phyloP scores from a whole-genome alignment of 2,888 invertebrate species.

The Vanessa cardui region DNA sequence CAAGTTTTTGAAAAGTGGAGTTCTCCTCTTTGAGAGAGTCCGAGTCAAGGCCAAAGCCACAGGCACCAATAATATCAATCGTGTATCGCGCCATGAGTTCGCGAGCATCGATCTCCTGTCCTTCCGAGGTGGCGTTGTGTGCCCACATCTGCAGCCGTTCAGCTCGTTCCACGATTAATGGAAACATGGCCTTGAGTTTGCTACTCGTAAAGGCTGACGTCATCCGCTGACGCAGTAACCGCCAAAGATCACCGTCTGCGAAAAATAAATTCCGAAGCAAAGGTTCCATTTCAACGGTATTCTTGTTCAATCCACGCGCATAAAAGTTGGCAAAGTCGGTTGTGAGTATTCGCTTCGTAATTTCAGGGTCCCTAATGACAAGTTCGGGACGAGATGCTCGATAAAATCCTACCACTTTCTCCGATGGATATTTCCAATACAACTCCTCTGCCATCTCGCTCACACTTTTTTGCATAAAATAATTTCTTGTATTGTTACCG shows the following conservation, averaged over 20 bases:
- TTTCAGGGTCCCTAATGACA: constrained; percentile 59
- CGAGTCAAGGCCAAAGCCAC: constrained; percentile 62
- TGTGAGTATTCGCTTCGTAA: constrained; percentile 55
- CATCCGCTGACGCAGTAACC: constrained; percentile 61
- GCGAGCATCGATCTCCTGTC: constrained; percentile 53
- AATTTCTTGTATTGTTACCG: constrained; percentile 55
- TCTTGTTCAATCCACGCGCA: constrained; percentile 53
- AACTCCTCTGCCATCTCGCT: constrained; percentile 51
- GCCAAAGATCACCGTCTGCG: constrained; percentile 63
- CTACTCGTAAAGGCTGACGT: constrained; percentile 62
- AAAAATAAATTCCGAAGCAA: constrained; percentile 61
- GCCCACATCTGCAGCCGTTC: constrained; percentile 52
- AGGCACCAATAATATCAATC: constrained; percentile 67
- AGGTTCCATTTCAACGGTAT: constrained; percentile 54
- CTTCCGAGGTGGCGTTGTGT: constrained; percentile 43
- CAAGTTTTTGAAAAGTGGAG: constrained; percentile 59
- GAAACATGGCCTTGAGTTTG: constrained; percentile 65
- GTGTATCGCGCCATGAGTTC: constrained; percentile 69
- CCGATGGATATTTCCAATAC: constrained; percentile 59
- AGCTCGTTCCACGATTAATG: constrained; percentile 60
- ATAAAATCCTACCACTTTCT: constrained; percentile 60
- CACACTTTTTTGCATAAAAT: constrained; percentile 51
- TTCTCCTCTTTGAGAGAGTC: constrained; percentile 59
- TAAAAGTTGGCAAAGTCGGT: constrained; percentile 61
- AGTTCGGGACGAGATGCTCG: constrained; percentile 54